Conservation (phyloP, 2,797 vertebrate genomes). For the Ceryle rudis region DNA sequence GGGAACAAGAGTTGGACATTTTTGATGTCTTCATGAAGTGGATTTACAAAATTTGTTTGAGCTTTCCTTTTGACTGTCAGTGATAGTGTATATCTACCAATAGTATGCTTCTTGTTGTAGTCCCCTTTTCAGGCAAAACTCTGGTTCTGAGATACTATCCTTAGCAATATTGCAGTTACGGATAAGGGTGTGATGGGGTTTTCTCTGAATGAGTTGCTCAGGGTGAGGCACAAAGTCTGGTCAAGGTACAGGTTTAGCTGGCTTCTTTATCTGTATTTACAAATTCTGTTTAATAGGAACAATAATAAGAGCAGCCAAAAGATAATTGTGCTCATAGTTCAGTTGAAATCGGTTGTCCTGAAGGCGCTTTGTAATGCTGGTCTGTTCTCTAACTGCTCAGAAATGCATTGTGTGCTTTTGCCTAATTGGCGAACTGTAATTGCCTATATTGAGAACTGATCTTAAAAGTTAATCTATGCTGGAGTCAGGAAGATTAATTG, state of each 20-base stretch:
- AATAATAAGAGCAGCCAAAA: constrained; percentile 50
- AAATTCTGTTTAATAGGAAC: constrained; percentile 23
- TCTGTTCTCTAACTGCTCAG: background rate
- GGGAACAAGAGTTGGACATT: constrained; percentile 18
- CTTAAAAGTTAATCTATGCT: constrained; percentile 48
- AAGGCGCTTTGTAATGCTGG: background rate
- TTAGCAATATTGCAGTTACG: background rate
- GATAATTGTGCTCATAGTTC: constrained; percentile 29
- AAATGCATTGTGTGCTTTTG: constrained; percentile 46
- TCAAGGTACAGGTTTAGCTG: background rate
- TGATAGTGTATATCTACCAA: background rate
- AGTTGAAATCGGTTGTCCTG: constrained; percentile 9
- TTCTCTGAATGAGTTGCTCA: background rate
- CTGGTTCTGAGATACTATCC: background rate
- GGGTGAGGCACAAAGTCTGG: background rate
- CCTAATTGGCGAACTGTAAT: constrained; percentile 51
- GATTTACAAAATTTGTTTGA: constrained; percentile 55
- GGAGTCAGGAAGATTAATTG: constrained; percentile 40
- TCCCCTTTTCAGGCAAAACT: background rate
- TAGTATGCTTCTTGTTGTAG: background rate
- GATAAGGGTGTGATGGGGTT: background rate
- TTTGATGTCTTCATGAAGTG: constrained; percentile 55
- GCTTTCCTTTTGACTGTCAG: constrained; percentile 13
- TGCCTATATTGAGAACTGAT: constrained; percentile 47
- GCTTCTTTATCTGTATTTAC: constrained; percentile 55